These are phyloP conservation scores for Siniperca knerii DNA, from an alignment of 2,113 vertebrate species.

Conservation along the genomic window DNA sequence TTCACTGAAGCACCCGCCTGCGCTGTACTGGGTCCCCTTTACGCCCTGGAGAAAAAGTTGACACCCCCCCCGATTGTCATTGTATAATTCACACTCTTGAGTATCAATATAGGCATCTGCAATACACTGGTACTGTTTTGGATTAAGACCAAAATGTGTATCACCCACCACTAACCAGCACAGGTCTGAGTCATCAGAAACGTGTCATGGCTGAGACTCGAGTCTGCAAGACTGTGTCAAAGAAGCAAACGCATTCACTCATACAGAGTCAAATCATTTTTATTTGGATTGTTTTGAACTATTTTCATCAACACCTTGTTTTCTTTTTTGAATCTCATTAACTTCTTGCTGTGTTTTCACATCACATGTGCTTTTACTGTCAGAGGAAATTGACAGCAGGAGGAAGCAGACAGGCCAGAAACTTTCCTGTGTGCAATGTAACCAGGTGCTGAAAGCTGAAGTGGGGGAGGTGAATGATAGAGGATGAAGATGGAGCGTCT, in stretches of 20 bases:
- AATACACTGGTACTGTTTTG: not conserved
- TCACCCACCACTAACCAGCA: not conserved
- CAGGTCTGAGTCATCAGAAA: constrained; percentile 11
- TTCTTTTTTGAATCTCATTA: not conserved
- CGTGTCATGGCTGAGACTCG: not conserved
- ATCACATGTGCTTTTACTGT: not conserved
- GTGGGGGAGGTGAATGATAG: not conserved
- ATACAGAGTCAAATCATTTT: not conserved
- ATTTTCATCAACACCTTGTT: not conserved
- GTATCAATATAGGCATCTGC: not conserved
- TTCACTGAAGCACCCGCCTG: too few species aligned
- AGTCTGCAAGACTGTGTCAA: constrained; percentile 12
- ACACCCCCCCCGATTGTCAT: too few species aligned
- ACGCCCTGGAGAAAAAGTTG: too few species aligned
- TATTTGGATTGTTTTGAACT: not conserved
- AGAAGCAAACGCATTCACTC: not conserved
- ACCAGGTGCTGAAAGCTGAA: constrained; percentile 19
- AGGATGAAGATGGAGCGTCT: constrained; percentile 16
- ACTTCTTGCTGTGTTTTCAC: not conserved
- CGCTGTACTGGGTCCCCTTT: too few species aligned
- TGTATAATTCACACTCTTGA: not conserved
- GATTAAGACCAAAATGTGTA: constrained; percentile 33
- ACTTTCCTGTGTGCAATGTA: not conserved
- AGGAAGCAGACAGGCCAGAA: not conserved
- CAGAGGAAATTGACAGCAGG: not conserved